Evolutionary conservation across 2,113 vertebrate species (phyloP).

Genomic region (Felis chaus): DNA sequence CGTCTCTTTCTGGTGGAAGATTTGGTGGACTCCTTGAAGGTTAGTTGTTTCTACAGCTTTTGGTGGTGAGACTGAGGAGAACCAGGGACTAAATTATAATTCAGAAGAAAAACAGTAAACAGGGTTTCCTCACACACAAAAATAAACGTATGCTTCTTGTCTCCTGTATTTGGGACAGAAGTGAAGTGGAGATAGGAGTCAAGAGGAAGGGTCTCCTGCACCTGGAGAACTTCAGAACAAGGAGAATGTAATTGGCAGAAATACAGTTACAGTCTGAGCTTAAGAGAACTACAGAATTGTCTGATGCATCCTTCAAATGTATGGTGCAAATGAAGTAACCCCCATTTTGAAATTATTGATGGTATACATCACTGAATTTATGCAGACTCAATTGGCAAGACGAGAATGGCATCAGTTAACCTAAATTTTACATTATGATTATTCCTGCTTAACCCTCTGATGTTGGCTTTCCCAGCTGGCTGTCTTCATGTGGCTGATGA

Average conservation of each 20-base stretch:
- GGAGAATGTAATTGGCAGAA: not conserved
- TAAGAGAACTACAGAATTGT: not conserved
- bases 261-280: not conserved
- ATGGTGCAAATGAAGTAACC: not conserved
- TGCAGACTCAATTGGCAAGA: not conserved
- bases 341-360: not conserved
- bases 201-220: not conserved
- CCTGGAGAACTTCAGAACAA: not conserved
- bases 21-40: constrained; percentile 95
- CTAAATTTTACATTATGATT: not conserved
- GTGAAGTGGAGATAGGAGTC: not conserved
- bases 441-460: constrained; percentile 29
- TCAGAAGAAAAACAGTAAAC: not conserved
- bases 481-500: constrained; percentile 95
- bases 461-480: constrained; percentile 87
- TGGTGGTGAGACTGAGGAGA: not conserved
- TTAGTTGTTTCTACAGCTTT: constrained; percentile 63
- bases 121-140: not conserved
- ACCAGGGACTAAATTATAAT: not conserved
- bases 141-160: not conserved
- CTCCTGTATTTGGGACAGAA: not conserved
- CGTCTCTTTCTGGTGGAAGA: constrained; percentile 95
- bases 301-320: not conserved
- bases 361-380: not conserved
- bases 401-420: not conserved